Base-by-base conservation (phyloP, 2,797 vertebrate genomes). In the Notolabrus celidotus region DNA sequence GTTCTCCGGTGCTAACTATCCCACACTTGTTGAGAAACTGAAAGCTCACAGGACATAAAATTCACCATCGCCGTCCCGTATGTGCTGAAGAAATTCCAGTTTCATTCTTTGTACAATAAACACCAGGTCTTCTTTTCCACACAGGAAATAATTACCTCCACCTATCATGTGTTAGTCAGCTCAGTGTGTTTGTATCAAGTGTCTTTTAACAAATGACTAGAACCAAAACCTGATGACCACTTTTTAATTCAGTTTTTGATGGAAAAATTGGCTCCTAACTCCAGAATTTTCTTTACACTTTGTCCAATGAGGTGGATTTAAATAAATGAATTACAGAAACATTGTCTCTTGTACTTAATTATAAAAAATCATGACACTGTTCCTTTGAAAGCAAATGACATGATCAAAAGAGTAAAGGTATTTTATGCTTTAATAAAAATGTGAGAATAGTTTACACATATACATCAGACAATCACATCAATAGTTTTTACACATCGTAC, bases 401-500 rank as follows among this genome's bases (percentile, higher is more conserved):
- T 1, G 10, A 53, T 6, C 10, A 17, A 9, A 36, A n/a, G 7
- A 39, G 0, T 14, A 41, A 67, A 80, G 80, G 85, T 71, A 84
- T 92, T 93, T 94, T 92, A 90, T 88, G 92, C 92, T 94, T 94
- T 94, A 95, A 92, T 95, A 94, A 90, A 95, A 95, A 94, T 68
- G 88, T 93, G 92, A 89, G 88, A 93, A 94, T 92, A 93, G 93
- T 94, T 95, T 94, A 95, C 93, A 95, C 93, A 94, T 92, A 88
- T 94, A 95, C 93, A 94, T 73, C 84, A 83, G 80, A 93, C 92
- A 89, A 81, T 90, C 91, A 93, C 90, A 93, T 92, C 91, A 93
- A 92, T 72, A 89, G 91, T 94, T 92, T 94, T 93, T 94, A 94
- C 94, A 95, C 93, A 93, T 91, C 88, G 57, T 92, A 94, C 93